A percentile compares a stretch with the other conserved stretches of the same genome.
These are phyloP conservation scores for Pantherophis alleghaniensis DNA, from an alignment of 2,797 vertebrate species.

Conservation along the genomic window DNA sequence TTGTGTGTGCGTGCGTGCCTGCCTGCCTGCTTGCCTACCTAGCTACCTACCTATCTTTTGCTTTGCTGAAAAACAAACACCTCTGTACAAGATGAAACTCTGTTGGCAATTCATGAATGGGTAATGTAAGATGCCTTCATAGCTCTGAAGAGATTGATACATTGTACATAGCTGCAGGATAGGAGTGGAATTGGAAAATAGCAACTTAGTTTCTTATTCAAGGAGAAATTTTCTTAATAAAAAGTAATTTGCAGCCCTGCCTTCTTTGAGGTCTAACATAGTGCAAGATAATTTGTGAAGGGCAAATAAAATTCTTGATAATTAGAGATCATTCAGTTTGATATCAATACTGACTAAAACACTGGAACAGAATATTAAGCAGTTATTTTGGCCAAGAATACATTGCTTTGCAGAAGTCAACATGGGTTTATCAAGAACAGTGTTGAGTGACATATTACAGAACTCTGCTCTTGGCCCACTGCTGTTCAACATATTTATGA, in stretches of 20 bases:
- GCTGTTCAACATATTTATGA: neutral
- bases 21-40: too few relatives aligned
- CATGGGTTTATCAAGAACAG: neutral
- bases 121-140: neutral
- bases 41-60: too few relatives aligned
- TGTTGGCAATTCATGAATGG: neutral
- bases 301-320: neutral
- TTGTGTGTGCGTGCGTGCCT: accelerated
- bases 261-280: neutral
- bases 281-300: neutral
- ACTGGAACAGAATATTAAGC: neutral
- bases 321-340: neutral
- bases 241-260: neutral
- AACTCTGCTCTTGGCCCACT: neutral
- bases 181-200: neutral
- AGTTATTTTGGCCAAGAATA: neutral
- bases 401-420: neutral
- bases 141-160: neutral
- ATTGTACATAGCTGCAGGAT: neutral
- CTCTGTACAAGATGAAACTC: neutral
- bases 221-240: neutral
- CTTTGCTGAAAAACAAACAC: neutral
- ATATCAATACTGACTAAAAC: neutral
- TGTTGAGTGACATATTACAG: neutral
- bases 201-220: neutral